Conservation (phyloP, 2,888 invertebrate species). For the Pammene aurita region DNA sequence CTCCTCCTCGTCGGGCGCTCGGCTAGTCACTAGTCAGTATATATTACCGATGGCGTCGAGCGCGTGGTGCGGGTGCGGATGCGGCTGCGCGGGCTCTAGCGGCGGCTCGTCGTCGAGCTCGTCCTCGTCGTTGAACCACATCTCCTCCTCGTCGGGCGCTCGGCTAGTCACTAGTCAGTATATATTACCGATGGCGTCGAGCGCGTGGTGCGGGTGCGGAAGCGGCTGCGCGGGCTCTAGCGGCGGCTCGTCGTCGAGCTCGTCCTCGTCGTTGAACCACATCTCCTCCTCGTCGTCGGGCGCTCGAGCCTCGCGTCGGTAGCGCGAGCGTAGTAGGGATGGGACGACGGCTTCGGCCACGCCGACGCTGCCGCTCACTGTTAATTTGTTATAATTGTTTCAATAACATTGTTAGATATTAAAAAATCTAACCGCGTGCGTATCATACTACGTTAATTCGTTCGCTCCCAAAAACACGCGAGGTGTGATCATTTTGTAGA, state of each 20-base stretch:
- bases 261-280: constrained; percentile 99
- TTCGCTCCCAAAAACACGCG: too few relatives aligned
- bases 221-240: constrained; percentile 67
- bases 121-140: too few relatives aligned
- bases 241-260: constrained; percentile 91
- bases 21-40: too few relatives aligned
- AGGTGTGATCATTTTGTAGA: too few relatives aligned
- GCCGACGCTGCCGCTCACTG: constrained; percentile 76
- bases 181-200: constrained; percentile 73
- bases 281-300: constrained; percentile 99
- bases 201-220: constrained; percentile 68
- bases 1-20: too few relatives aligned
- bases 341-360: constrained; percentile 86
- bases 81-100: too few relatives aligned
- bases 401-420: neutral
- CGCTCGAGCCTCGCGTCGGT: constrained; percentile 95
- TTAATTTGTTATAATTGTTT: neutral
- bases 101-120: too few relatives aligned
- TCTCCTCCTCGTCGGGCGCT: too few relatives aligned
- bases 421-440: too few relatives aligned
- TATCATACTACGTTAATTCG: too few relatives aligned
- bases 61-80: constrained; percentile 66
- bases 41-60: constrained; percentile 74
- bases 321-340: constrained; percentile 91
- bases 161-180: too few relatives aligned